phyloP scores from a whole-genome alignment of 2,888 invertebrate species.

The Leptopterna dolabrata region DNA sequence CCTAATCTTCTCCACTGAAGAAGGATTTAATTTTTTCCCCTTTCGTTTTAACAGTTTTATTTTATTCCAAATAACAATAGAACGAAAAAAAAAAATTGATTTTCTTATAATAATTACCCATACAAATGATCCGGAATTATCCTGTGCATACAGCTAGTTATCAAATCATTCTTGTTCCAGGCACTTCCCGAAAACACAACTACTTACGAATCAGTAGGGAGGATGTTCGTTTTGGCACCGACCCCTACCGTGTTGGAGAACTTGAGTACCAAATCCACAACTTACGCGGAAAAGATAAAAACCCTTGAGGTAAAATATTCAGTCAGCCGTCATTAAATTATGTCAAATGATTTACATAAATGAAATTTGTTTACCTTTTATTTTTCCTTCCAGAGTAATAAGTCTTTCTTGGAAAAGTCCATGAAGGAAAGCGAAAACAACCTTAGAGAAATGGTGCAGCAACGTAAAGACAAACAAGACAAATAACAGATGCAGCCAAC shows the following conservation, averaged over 20 bases:
- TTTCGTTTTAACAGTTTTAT: too few species aligned
- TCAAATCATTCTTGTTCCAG: slow-evolving; percentile 66
- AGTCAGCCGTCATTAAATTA: too few species aligned
- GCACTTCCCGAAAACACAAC: slow-evolving; percentile 74
- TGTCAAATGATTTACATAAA: not conserved
- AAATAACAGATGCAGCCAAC: not conserved
- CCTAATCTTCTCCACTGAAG: too few species aligned
- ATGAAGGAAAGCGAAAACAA: slow-evolving; percentile 88
- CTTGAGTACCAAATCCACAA: slow-evolving; percentile 57
- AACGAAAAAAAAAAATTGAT: not conserved
- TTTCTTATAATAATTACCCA: not conserved
- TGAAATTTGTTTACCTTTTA: too few species aligned
- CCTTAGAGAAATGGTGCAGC: slow-evolving; percentile 84
- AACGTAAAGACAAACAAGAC: slow-evolving; percentile 69
- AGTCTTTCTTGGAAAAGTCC: slow-evolving; percentile 82
- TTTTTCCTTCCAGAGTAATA: slow-evolving; percentile 77
- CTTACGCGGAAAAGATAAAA: slow-evolving; percentile 75
- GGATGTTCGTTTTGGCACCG: slow-evolving; percentile 84
- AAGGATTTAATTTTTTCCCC: too few species aligned
- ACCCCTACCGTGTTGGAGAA: slow-evolving; percentile 68
- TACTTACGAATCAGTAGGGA: slow-evolving; percentile 84
- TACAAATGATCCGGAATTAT: not conserved
- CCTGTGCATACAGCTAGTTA: too few species aligned
- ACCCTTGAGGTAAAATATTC: slow-evolving; percentile 71
- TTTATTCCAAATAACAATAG: too few species aligned